Conservation (phyloP, 2,888 invertebrate species). For the Euzophera pinguis region DNA sequence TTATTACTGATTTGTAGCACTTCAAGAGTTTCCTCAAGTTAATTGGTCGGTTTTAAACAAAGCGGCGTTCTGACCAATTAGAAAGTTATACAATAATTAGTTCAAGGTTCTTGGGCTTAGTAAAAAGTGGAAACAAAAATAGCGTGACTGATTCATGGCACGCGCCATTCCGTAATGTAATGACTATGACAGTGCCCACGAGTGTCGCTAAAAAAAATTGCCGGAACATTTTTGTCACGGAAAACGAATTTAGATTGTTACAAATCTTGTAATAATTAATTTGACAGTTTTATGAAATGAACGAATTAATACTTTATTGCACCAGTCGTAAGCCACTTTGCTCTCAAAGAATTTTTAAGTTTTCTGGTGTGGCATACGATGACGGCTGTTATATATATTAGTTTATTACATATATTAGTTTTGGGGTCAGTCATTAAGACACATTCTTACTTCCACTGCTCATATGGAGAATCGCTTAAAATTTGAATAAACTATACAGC, state of each 20-base stretch:
- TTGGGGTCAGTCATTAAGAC: too few relatives aligned
- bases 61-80: constrained; percentile 23
- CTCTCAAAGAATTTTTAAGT: too few relatives aligned
- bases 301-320: too few relatives aligned
- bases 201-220: constrained; percentile 32
- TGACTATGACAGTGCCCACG: constrained; percentile 14
- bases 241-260: constrained; percentile 22
- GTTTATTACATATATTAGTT: too few relatives aligned
- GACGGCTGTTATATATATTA: too few relatives aligned
- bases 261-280: not conserved
- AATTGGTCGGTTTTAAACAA: not conserved
- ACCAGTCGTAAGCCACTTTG: too few relatives aligned
- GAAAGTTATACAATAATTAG: constrained; percentile 56
- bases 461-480: too few relatives aligned
- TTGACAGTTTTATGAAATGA: not conserved
- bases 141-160: constrained; percentile 49
- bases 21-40: not conserved
- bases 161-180: constrained; percentile 48
- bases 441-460: too few relatives aligned
- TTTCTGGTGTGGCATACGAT: too few relatives aligned
- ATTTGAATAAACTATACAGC: too few relatives aligned
- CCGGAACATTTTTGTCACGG: constrained; percentile 40
- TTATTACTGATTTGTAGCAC: not conserved
- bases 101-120: constrained; percentile 55
- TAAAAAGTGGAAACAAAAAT: constrained; percentile 51